phyloP scores from a whole-genome alignment of 1,140 invertebrate species.

The Diachasmimorpha longicaudata region DNA sequence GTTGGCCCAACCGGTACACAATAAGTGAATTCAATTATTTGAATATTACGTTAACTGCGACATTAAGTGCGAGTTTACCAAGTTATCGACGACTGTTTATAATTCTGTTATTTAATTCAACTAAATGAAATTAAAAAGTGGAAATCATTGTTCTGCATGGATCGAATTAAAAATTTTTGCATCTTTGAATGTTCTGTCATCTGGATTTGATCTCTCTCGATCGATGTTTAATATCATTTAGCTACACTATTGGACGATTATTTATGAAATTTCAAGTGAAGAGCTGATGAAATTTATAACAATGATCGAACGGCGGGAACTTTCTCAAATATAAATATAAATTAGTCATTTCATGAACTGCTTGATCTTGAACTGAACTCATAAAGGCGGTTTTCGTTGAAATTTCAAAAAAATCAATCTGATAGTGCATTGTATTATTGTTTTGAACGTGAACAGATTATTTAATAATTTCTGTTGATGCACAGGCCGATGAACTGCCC shows the following conservation, averaged over 20 bases:
- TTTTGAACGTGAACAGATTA: too few relatives aligned
- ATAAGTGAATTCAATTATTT: background rate
- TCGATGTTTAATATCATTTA: background rate
- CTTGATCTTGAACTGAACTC: too few relatives aligned
- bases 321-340: too few relatives aligned
- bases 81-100: slow-evolving; percentile 18
- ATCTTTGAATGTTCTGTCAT: background rate
- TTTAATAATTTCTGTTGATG: background rate
- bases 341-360: background rate
- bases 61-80: slow-evolving; percentile 27
- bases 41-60: background rate
- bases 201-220: background rate
- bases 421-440: too few relatives aligned
- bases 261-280: background rate
- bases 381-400: too few relatives aligned
- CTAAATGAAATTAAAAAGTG: slow-evolving; percentile 1
- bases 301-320: too few relatives aligned
- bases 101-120: background rate
- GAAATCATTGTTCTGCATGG: background rate
- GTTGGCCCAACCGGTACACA: background rate
- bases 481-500: slow-evolving; percentile 69
- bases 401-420: too few relatives aligned
- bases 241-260: background rate
- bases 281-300: too few relatives aligned
- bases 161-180: background rate